Conservation (phyloP, 2,888 invertebrate genomes). For the Galerucella pusilla region DNA sequence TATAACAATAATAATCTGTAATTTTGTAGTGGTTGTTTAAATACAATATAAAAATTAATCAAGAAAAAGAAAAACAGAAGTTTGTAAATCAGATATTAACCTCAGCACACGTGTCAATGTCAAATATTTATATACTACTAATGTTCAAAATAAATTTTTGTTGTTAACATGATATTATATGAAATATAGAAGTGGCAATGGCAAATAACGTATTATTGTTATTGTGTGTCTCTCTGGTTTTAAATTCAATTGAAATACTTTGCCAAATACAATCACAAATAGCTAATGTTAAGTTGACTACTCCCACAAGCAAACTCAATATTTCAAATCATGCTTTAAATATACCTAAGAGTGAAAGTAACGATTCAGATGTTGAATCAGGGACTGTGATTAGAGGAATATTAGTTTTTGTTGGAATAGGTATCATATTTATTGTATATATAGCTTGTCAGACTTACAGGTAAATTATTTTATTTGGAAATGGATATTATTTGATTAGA, state of each 20-base stretch:
- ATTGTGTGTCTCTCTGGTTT: constrained; percentile 3
- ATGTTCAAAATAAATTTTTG: constrained; percentile 13
- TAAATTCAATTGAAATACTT: neutral
- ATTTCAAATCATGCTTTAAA: neutral
- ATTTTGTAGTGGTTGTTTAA: neutral
- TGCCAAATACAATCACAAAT: neutral
- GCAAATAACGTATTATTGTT: constrained; percentile 4
- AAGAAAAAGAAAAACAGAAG: neutral
- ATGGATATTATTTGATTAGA: neutral
- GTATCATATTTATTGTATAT: constrained; percentile 54
- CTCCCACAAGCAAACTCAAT: neutral
- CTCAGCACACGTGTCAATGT: constrained; percentile 22
- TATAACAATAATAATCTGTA: too few relatives aligned
- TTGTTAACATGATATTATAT: constrained; percentile 15
- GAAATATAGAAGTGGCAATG: constrained; percentile 22
- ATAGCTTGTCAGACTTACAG: constrained; percentile 54
- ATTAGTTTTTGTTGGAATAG: constrained; percentile 51
- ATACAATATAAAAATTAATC: neutral
- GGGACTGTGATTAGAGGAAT: constrained; percentile 52
- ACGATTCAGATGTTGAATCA: constrained; percentile 46
- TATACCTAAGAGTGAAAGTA: neutral
- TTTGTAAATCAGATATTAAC: constrained; percentile 16
- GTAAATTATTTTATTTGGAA: constrained; percentile 42
- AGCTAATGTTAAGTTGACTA: neutral
- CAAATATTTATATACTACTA: neutral